phyloP scores from a whole-genome alignment of 2,888 invertebrate genomes.

The Dexiosoma caninum region DNA sequence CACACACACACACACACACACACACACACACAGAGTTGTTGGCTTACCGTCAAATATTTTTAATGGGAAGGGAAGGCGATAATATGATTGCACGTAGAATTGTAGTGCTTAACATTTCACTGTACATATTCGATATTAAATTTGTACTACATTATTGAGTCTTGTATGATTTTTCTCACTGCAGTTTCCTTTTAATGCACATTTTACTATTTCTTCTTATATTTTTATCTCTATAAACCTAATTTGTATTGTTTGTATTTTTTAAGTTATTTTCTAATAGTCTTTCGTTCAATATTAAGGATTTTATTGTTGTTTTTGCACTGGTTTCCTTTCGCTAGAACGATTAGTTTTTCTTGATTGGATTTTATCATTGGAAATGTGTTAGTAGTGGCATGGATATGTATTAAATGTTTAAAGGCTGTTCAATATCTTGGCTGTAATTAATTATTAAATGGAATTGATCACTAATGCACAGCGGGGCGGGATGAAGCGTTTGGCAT shows the following conservation, averaged over 20 bases:
- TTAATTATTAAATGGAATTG: constrained; percentile 49
- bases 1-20: too few species aligned
- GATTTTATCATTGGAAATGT: constrained; percentile 11
- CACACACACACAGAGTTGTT: too few species aligned
- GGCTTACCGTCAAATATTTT: not conserved
- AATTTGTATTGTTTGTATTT: constrained; percentile 36
- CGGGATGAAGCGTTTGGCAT: too few species aligned
- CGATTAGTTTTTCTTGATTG: constrained; percentile 29
- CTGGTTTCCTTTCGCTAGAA: not conserved
- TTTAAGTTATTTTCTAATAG: constrained; percentile 53
- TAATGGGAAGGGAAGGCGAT: not conserved
- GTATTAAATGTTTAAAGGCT: constrained; percentile 57
- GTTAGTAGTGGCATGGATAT: not conserved
- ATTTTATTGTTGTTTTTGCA: constrained; percentile 12
- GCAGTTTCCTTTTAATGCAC: constrained; percentile 1
- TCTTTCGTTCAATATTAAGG: constrained; percentile 47
- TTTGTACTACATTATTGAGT: not conserved
- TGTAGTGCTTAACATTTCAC: not conserved
- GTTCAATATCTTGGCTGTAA: constrained; percentile 39
- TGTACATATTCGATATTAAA: constrained; percentile 5
- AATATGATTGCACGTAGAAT: not conserved
- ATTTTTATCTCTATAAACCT: constrained; percentile 44
- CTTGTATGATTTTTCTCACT: not conserved
- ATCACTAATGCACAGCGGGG: constrained; percentile 16
- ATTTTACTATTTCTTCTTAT: not conserved